Conservation (phyloP, 2,113 vertebrate genomes). For the Halichoeres trimaculatus region DNA sequence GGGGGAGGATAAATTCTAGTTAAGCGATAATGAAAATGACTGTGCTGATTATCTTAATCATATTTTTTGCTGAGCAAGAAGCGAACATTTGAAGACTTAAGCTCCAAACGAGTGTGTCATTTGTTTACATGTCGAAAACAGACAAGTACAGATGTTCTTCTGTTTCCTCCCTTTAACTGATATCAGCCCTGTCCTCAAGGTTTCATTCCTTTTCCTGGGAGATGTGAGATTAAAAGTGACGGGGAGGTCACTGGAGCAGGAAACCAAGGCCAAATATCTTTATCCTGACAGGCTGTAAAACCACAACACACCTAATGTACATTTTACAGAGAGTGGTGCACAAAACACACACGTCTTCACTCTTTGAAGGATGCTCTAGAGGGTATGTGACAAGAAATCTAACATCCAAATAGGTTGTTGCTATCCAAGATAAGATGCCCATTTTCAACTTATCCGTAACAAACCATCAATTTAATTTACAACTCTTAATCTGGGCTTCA, state of each 20-base stretch:
- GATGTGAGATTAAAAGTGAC: slow-evolving; percentile 32
- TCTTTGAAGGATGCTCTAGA: slow-evolving; percentile 27
- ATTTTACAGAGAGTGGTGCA: slow-evolving; percentile 52
- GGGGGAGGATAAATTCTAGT: slow-evolving; percentile 62
- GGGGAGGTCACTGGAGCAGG: slow-evolving; percentile 37
- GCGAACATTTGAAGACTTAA: neutral
- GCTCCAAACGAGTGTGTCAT: neutral
- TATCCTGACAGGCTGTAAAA: slow-evolving; percentile 49
- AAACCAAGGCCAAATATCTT: slow-evolving; percentile 35
- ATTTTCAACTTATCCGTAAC: neutral
- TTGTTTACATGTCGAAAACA: slow-evolving; percentile 28
- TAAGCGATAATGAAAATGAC: slow-evolving; percentile 62
- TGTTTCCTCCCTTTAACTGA: neutral
- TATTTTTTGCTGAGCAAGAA: slow-evolving; percentile 53
- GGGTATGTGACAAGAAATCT: slow-evolving; percentile 17
- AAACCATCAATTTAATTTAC: neutral
- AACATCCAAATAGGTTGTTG: neutral
- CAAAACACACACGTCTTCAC: slow-evolving; percentile 35
- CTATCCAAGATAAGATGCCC: neutral
- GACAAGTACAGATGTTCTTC: slow-evolving; percentile 12
- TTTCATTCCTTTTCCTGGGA: slow-evolving; percentile 24
- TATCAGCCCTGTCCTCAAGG: slow-evolving; percentile 38
- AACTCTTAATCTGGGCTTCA: neutral
- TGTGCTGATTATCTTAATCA: slow-evolving; percentile 55
- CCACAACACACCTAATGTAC: slow-evolving; percentile 35